Evolutionary conservation across 2,113 vertebrate genomes (phyloP), one percentile per base, ranked within the genome.

Genomic region (Brevimyrus niger): DNA sequence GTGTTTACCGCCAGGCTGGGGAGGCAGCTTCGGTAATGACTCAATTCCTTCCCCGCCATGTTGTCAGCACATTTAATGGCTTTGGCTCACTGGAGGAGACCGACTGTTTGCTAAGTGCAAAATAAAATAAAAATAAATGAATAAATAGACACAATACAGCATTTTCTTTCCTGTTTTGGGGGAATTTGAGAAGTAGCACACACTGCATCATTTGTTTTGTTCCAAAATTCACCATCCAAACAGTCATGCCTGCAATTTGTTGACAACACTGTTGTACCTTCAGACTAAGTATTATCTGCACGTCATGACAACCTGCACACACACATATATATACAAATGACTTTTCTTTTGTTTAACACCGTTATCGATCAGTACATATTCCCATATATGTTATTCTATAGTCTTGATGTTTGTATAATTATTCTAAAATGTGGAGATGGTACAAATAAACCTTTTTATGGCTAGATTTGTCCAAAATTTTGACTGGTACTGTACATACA

Each of bases 11-110:
- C 46, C 11, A 5, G 53, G 88, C 46, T 27, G 15, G 69, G 65
- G 46, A 88, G 46, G 65, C 47, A 21, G 13, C 69, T 84, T 51
- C 7, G 5, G 35, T 84, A 51, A 89, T 55, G 46, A 89, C 88
- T 89, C 88, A 89, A 47, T 89, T 85, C 84, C 88, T 50, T 84
- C 80, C 88, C 21, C 23, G 42, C 31, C n/a, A 42, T 19, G 76
- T 84, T 44, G 51, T 58, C 88, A 27, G 88, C 88, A n/a, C 88
- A 46, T 61, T 83, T 44, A 46, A 89, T 42, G 51, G 48, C 13
- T 47, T 42, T 27, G 3, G 44, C 15, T 48, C 1, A 9, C 21
- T 31, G 61, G 87, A 83, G 80, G 80, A n/a, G 44, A 21, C 55
- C 17, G 55, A 69, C 58, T 65, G 53, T 61, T 35, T 55, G 31